Conservation (phyloP, 2,888 invertebrate genomes). For the Galerucella calmariensis region DNA sequence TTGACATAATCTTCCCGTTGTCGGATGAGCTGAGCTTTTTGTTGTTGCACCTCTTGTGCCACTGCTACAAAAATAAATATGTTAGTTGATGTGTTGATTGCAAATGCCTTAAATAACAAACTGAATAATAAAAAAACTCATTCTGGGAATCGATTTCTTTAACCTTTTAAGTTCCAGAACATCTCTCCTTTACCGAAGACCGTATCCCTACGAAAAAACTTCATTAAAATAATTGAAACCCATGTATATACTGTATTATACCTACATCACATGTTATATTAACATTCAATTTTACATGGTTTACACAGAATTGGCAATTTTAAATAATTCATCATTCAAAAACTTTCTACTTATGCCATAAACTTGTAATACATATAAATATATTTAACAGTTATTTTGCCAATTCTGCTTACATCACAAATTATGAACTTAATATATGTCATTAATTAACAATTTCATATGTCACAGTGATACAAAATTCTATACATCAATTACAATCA, state of each 20-base stretch:
- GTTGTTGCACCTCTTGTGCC: slow-evolving; percentile 84
- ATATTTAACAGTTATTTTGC: neutral
- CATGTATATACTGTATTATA: slow-evolving; percentile 16
- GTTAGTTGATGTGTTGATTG: slow-evolving; percentile 8
- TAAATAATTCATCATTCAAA: neutral
- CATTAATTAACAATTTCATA: too few relatives aligned
- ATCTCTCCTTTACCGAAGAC: slow-evolving; percentile 26
- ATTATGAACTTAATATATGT: neutral
- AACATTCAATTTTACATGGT: neutral
- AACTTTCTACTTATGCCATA: too few relatives aligned
- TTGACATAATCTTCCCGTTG: slow-evolving; percentile 86
- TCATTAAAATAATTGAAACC: slow-evolving; percentile 31
- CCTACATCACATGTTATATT: neutral
- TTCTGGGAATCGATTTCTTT: slow-evolving; percentile 21
- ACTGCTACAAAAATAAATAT: slow-evolving; percentile 69
- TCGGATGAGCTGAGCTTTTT: slow-evolving; percentile 81
- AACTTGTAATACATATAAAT: neutral
- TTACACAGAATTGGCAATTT: neutral
- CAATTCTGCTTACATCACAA: neutral
- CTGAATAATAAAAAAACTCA: slow-evolving; percentile 9
- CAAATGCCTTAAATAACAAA: slow-evolving; percentile 10
- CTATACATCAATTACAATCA: too few relatives aligned
- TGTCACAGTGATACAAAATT: too few relatives aligned
- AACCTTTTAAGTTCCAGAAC: slow-evolving; percentile 28
- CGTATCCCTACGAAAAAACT: slow-evolving; percentile 38